Base-by-base conservation (phyloP, 1,140 invertebrate species). In the Venturia canescens region DNA sequence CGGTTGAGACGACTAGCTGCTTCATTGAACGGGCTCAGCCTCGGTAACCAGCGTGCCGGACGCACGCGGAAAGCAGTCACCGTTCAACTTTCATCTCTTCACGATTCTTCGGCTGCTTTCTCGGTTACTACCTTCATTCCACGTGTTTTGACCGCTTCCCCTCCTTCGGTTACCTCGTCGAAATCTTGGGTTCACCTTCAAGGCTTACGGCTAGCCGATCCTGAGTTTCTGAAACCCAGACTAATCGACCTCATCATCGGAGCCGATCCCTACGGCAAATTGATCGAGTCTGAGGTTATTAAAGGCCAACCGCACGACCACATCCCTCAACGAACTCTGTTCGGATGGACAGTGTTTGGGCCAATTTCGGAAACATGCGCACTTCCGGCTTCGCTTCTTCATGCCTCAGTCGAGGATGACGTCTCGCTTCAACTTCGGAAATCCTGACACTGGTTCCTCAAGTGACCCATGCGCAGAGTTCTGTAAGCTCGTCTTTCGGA, bases 281-380 rank as follows among this genome's bases (percentile, higher is more conserved):
- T 85, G 3, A n/a, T 83, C 4, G 31, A 66, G n/a, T 26, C 44
- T 0, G 83, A 81, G 0, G 11, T 83, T 0, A 48, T 38, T 1
- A 71, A 31, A 16, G 44, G 71, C 9, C n/a, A 34, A 1, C 5
- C 53, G 2, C 38, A 69, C 3, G 3, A 16, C 0, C 83, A 85
- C 0, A 84, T 86, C 1, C 87, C 84, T 34, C 88, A 89, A 80
- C 80, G 87, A 5, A 89, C 86, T 0, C 70, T 74, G 21, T 27
- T 89, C 21, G 87, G 87, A 6, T 88, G 87, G 87, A 83, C 88
- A 15, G 34, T 89, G 23, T 85, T 83, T 23, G 88, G 87, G 3
- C 38, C 74, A 13, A 18, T 48, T 21, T n/a, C n/a, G n/a, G n/a
- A n/a, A 23, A 63, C 5, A 11, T 6, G 7, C 15, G 3, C 2